Percentiles rank a stretch among this genome's conserved stretches.
phyloP scores from a whole-genome alignment of 2,113 vertebrate genomes.

The Paralichthys olivaceus region DNA sequence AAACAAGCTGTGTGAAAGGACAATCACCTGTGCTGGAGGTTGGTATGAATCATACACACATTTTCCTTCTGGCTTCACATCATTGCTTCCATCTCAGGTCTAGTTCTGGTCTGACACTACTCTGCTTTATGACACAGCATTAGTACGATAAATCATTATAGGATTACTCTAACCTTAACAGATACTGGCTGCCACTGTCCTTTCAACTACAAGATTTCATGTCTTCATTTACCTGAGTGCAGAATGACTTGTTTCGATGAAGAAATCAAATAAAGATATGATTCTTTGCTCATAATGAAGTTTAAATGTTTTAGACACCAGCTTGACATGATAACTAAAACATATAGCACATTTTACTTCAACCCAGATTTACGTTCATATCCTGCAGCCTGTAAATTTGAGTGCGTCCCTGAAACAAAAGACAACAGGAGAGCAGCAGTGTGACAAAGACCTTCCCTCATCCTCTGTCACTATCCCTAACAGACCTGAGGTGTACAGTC shows the following conservation, averaged over 20 bases:
- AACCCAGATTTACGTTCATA: not conserved
- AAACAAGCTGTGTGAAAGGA: not conserved
- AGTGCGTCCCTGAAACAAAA: constrained; percentile 36
- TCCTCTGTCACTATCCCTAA: not conserved
- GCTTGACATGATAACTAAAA: not conserved
- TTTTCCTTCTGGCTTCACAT: not conserved
- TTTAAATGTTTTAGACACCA: not conserved
- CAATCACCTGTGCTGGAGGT: not conserved
- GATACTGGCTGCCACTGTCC: not conserved
- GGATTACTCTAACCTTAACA: not conserved
- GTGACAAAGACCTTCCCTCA: not conserved
- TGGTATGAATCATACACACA: not conserved
- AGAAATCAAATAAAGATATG: not conserved
- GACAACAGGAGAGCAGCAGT: not conserved
- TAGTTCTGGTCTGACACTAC: not conserved
- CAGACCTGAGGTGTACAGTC: not conserved
- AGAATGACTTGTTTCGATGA: not conserved
- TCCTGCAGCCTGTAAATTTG: not conserved
- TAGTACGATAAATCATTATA: not conserved
- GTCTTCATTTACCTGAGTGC: not conserved
- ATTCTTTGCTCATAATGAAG: too few relatives aligned
- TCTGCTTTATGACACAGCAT: not conserved
- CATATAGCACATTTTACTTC: not conserved
- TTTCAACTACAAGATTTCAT: not conserved
- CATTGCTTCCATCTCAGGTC: not conserved